phyloP scores from a whole-genome alignment of 2,113 vertebrate species.

The Amazona guildingii region DNA sequence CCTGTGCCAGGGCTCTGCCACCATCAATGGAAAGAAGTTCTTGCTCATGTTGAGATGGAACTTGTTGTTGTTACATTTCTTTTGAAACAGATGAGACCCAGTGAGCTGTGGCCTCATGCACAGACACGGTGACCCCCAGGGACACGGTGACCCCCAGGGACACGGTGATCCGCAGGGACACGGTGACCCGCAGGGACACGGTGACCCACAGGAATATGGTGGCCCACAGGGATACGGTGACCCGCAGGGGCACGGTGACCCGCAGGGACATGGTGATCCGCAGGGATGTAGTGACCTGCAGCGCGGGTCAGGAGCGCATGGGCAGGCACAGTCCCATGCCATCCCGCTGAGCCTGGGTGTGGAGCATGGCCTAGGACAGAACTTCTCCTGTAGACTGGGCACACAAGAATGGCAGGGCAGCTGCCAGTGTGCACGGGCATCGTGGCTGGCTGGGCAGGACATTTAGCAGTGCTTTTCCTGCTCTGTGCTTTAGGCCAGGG shows the following conservation, averaged over 20 bases:
- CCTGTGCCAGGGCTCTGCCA: background rate
- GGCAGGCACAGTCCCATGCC: background rate
- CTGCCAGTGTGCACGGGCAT: background rate
- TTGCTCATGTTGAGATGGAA: background rate
- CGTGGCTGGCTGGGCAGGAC: background rate
- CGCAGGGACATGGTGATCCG: rapidly evolving
- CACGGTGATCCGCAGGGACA: too few species aligned
- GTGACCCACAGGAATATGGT: too few species aligned
- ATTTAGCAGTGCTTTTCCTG: background rate
- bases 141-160: too few species aligned
- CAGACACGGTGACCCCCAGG: too few species aligned
- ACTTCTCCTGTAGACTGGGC: background rate
- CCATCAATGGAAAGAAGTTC: background rate
- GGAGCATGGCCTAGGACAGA: background rate
- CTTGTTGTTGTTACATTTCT: background rate
- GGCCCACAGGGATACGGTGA: too few species aligned
- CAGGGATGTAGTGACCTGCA: background rate
- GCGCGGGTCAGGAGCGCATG: rapidly evolving
- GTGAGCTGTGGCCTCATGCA: background rate
- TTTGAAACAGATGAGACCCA: background rate
- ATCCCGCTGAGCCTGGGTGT: rapidly evolving
- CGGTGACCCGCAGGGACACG: too few species aligned
- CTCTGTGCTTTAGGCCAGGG: background rate
- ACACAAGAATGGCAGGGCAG: rapidly evolving
- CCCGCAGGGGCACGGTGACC: too few species aligned